Conservation (phyloP, 2,888 invertebrate species). For the Pomacea canaliculata region DNA sequence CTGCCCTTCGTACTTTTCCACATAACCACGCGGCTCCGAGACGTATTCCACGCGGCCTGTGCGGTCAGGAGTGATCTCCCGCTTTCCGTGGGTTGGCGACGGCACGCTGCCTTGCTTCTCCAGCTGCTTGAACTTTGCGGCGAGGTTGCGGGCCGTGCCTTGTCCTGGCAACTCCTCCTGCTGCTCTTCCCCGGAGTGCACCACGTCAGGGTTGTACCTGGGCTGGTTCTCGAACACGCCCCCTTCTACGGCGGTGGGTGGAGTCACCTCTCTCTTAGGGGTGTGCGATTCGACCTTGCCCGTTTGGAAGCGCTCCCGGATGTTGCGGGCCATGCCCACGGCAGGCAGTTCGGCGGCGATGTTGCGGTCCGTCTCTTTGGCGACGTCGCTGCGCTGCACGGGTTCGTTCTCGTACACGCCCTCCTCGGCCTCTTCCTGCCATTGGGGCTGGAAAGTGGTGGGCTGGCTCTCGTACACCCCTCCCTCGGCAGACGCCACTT, state of each 20-base stretch:
- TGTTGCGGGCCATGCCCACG: slow-evolving; percentile 83
- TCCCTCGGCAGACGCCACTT: slow-evolving; percentile 23
- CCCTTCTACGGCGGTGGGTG: slow-evolving; percentile 39
- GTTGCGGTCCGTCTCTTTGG: slow-evolving; percentile 69
- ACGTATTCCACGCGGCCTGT: slow-evolving; percentile 57
- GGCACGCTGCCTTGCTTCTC: slow-evolving; percentile 66
- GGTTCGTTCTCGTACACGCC: slow-evolving; percentile 42
- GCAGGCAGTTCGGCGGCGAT: slow-evolving; percentile 61
- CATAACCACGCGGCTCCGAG: slow-evolving; percentile 52
- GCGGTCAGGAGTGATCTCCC: slow-evolving; percentile 57
- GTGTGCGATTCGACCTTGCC: slow-evolving; percentile 73
- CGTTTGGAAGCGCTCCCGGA: slow-evolving; percentile 89
- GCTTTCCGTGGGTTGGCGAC: slow-evolving; percentile 36
- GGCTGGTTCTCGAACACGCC: slow-evolving; percentile 60
- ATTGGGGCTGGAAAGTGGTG: slow-evolving; percentile 27
- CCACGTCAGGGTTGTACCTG: slow-evolving; percentile 44
- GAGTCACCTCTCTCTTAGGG: slow-evolving; percentile 41
- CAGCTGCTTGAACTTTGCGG: slow-evolving; percentile 86
- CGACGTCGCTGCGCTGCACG: slow-evolving; percentile 45
- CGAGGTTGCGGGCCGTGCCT: slow-evolving; percentile 85
- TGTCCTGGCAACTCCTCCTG: slow-evolving; percentile 66
- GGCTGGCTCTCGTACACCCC: slow-evolving; percentile 27
- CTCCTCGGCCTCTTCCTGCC: slow-evolving; percentile 37
- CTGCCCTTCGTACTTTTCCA: slow-evolving; percentile 50
- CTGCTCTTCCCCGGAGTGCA: slow-evolving; percentile 41